Evolutionary conservation across 2,888 invertebrate species (phyloP).

Genomic region (Drosophila buzzatii): DNA sequence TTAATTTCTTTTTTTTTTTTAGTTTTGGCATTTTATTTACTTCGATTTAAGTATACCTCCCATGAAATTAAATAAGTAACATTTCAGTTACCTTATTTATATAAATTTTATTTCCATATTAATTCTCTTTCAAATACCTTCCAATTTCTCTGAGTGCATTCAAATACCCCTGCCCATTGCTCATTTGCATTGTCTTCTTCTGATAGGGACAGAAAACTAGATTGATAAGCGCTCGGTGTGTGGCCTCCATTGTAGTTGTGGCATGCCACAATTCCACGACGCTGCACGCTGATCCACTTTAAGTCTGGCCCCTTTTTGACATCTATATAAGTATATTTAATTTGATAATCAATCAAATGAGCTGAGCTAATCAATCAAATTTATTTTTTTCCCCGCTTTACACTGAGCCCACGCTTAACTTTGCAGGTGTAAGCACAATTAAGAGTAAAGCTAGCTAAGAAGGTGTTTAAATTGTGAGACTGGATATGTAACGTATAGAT

Average conservation of each 20-base stretch:
- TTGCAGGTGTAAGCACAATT: not conserved
- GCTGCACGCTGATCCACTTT: not conserved
- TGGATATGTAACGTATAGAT: not conserved
- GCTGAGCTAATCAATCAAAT: slow-evolving; percentile 19
- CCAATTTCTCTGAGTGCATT: slow-evolving; percentile 2
- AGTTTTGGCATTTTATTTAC: not conserved
- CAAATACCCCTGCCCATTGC: not conserved
- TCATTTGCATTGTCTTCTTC: slow-evolving; percentile 6
- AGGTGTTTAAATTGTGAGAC: not conserved
- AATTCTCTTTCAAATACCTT: not conserved
- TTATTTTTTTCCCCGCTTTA: not conserved
- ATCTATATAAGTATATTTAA: not conserved
- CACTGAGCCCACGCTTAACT: slow-evolving; percentile 5
- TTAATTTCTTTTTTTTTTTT: not conserved
- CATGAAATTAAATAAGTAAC: not conserved
- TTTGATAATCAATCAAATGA: slow-evolving; percentile 17
- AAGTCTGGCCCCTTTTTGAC: not conserved
- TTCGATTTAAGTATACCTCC: too few relatives aligned
- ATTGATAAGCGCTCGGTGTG: slow-evolving; percentile 21
- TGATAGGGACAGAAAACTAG: not conserved
- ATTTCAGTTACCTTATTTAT: not conserved
- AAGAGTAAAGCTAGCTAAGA: not conserved
- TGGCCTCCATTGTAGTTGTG: slow-evolving; percentile 14
- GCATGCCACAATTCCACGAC: slow-evolving; percentile 9
- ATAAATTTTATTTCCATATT: not conserved